Conservation (phyloP, 2,113 vertebrate species). For the Proteles cristata region DNA sequence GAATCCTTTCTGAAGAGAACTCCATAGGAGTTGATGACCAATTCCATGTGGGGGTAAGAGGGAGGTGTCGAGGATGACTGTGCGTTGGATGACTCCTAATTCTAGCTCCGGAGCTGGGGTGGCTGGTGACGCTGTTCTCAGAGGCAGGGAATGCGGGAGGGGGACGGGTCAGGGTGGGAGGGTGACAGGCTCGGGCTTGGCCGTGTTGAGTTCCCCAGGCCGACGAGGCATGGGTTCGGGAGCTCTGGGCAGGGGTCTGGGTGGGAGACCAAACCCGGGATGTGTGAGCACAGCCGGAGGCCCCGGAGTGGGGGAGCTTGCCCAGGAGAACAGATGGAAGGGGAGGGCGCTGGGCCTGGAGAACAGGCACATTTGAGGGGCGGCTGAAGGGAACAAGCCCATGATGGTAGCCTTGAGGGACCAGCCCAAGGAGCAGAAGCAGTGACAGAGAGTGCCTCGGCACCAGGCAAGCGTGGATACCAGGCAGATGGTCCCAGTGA, state of each 20-base stretch:
- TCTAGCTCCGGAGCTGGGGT: constrained; percentile 72
- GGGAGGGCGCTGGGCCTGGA: constrained; percentile 56
- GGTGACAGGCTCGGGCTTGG: neutral
- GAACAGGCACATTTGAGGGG: constrained; percentile 48
- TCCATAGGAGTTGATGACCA: constrained; percentile 77
- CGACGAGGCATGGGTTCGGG: neutral
- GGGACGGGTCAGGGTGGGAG: neutral
- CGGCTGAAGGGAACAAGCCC: constrained; percentile 4
- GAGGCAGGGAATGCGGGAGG: constrained; percentile 13
- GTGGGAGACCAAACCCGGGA: neutral
- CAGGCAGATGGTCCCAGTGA: neutral
- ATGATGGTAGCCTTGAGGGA: neutral
- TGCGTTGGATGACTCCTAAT: constrained; percentile 75
- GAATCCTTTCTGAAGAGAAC: constrained; percentile 37
- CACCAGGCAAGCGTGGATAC: neutral
- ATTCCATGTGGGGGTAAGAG: constrained; percentile 72
- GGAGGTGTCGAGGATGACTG: constrained; percentile 75
- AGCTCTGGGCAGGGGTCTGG: constrained; percentile 40
- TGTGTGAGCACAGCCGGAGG: constrained; percentile 25
- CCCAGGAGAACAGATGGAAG: constrained; percentile 75
- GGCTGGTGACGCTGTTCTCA: constrained; percentile 62
- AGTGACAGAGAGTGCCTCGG: neutral
- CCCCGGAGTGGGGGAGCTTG: constrained; percentile 41
- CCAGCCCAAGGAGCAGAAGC: neutral
- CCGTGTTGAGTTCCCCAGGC: neutral